phyloP scores from a whole-genome alignment of 2,888 invertebrate genomes.

The Tridacna crocea region DNA sequence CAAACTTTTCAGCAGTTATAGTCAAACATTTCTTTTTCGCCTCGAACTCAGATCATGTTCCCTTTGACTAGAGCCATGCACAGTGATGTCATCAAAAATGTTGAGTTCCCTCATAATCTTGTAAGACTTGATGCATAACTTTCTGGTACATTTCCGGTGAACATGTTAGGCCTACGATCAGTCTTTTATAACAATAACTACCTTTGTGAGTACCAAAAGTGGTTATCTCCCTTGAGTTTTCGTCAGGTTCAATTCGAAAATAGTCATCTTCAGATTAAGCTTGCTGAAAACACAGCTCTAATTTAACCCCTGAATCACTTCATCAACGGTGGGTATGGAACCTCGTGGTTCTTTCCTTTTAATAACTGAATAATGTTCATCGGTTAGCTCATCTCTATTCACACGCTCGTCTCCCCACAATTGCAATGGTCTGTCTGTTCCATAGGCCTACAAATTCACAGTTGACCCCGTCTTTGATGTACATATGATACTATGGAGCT shows the following conservation, averaged over 20 bases:
- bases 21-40: constrained; percentile 47
- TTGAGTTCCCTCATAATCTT: constrained; percentile 42
- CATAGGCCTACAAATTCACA: constrained; percentile 42
- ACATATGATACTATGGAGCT: constrained; percentile 13
- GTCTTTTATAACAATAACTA: constrained; percentile 39
- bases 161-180: constrained; percentile 47
- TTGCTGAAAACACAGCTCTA: constrained; percentile 36
- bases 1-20: constrained; percentile 60
- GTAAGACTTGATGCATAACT: constrained; percentile 37
- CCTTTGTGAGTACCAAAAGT: constrained; percentile 54
- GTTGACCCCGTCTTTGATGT: background rate
- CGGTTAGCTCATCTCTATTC: background rate
- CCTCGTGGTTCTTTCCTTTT: constrained; percentile 27
- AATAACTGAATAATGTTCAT: constrained; percentile 23
- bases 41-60: constrained; percentile 54
- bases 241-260: constrained; percentile 34
- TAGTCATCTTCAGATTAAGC: constrained; percentile 48
- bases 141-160: constrained; percentile 54
- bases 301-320: constrained; percentile 56
- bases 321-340: constrained; percentile 55
- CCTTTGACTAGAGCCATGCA: constrained; percentile 46
- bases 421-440: constrained; percentile 27
- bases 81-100: constrained; percentile 49
- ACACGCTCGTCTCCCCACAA: constrained; percentile 40
- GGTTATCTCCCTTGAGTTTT: no score